Evolutionary conservation across 2,888 invertebrate genomes (phyloP).

Genomic region (Bembecia ichneumoniformis): DNA sequence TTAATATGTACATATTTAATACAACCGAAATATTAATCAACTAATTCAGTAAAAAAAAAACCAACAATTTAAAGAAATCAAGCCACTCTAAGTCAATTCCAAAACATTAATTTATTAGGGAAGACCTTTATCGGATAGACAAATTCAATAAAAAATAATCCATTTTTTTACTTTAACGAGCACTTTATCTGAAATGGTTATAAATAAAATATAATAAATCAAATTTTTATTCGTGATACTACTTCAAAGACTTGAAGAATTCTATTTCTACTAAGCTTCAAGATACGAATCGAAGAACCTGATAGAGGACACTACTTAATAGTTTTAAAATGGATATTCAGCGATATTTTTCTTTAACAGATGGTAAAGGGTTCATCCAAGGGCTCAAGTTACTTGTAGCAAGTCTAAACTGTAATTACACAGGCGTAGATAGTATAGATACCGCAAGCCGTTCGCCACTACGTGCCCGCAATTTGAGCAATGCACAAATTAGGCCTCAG

Average conservation of each 20-base stretch:
- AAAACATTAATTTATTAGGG: not conserved
- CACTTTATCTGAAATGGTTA: not conserved
- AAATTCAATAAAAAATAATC: not conserved
- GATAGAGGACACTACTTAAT: not conserved
- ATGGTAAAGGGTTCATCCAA: no score
- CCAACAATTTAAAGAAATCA: not conserved
- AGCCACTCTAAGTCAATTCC: not conserved
- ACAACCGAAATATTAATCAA: not conserved
- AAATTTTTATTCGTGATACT: not conserved
- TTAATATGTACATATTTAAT: not conserved
- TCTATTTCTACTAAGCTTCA: conserved; percentile 7
- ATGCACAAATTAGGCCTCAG: no score
- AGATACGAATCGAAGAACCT: not conserved
- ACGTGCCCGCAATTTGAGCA: no score
- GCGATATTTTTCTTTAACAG: no score
- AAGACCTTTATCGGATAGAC: not conserved
- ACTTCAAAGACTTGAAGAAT: conserved; percentile 4
- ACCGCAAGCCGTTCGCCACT: no score
- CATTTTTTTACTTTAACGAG: not conserved
- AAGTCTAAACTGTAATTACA: not conserved
- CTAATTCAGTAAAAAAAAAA: conserved; percentile 4
- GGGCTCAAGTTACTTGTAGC: no score
- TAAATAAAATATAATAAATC: not conserved
- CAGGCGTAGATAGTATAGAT: no score
- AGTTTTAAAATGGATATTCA: not conserved